phyloP scores from a whole-genome alignment of 1,140 invertebrate genomes.

The Drosophila teissieri region DNA sequence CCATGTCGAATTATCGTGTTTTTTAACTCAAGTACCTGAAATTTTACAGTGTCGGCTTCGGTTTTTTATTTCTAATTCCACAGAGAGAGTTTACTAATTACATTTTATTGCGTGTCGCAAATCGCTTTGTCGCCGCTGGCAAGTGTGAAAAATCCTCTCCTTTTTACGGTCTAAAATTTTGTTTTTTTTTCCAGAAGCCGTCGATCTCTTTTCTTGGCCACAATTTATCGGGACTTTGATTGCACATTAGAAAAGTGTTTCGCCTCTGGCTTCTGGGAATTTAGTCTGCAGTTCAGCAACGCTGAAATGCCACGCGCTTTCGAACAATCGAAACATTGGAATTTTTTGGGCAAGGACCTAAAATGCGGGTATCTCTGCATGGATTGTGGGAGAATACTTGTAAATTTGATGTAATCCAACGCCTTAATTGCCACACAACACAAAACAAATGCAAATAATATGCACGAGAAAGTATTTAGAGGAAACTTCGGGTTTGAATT shows the following conservation, averaged over 20 bases:
- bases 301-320: constrained; percentile 59
- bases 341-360: neutral
- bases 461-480: constrained; percentile 50
- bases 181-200: neutral
- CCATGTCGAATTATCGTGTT: constrained; percentile 69
- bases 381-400: constrained; percentile 63
- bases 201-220: constrained; percentile 13
- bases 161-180: constrained; percentile 56
- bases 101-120: constrained; percentile 75
- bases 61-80: constrained; percentile 23
- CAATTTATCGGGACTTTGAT: constrained; percentile 15
- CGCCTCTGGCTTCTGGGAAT: constrained; percentile 6
- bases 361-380: constrained; percentile 36
- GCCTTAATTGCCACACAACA: constrained; percentile 62
- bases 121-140: constrained; percentile 63
- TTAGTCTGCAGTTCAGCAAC: neutral
- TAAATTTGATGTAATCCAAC: constrained; percentile 64
- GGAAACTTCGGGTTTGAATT: neutral
- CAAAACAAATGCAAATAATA: constrained; percentile 58
- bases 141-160: constrained; percentile 63
- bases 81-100: constrained; percentile 69
- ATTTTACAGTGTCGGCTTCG: constrained; percentile 55
- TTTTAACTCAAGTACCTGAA: constrained; percentile 71
- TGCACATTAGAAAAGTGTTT: constrained; percentile 5
- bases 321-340: constrained; percentile 22